Evolutionary conservation across 1,140 invertebrate species (phyloP).

Genomic region (Teleogryllus occipitalis): DNA sequence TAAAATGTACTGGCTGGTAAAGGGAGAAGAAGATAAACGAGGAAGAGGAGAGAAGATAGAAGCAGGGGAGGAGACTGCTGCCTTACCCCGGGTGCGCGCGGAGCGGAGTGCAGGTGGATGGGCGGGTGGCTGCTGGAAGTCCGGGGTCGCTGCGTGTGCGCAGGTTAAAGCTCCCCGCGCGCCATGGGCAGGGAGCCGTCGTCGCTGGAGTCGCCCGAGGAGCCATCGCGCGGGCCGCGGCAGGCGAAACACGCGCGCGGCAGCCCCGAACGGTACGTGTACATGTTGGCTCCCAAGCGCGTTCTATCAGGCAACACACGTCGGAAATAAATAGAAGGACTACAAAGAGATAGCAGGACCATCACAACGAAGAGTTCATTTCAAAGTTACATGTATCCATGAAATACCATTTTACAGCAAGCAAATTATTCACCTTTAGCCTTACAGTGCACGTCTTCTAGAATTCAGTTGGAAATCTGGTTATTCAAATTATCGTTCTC

Average conservation of each 20-base stretch:
- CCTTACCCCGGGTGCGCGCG: slow-evolving; percentile 26
- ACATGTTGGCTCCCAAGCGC: slow-evolving; percentile 71
- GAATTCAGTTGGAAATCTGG: too few relatives aligned
- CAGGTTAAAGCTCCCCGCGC: slow-evolving; percentile 53
- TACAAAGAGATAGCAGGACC: too few relatives aligned
- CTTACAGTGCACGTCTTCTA: too few relatives aligned
- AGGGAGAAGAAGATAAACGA: too few relatives aligned
- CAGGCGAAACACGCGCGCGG: slow-evolving; percentile 77
- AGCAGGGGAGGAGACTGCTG: neutral
- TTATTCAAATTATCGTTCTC: too few relatives aligned
- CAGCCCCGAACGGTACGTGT: slow-evolving; percentile 83
- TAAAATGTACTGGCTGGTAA: too few relatives aligned
- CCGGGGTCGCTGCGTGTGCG: slow-evolving; percentile 62
- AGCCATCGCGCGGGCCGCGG: slow-evolving; percentile 44
- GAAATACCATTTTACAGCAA: too few relatives aligned
- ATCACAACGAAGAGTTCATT: too few relatives aligned
- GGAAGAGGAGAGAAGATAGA: too few relatives aligned
- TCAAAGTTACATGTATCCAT: too few relatives aligned
- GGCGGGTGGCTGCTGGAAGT: slow-evolving; percentile 41
- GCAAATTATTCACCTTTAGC: too few relatives aligned
- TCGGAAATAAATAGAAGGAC: too few relatives aligned
- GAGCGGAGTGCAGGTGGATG: slow-evolving; percentile 12
- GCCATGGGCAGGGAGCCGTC: slow-evolving; percentile 49
- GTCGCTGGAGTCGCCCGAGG: slow-evolving; percentile 75
- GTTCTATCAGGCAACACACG: neutral